Percentiles rank a stretch among this genome's conserved stretches.
Evolutionary conservation across 2,113 vertebrate species (phyloP).

Genomic region (Steatornis caripensis): DNA sequence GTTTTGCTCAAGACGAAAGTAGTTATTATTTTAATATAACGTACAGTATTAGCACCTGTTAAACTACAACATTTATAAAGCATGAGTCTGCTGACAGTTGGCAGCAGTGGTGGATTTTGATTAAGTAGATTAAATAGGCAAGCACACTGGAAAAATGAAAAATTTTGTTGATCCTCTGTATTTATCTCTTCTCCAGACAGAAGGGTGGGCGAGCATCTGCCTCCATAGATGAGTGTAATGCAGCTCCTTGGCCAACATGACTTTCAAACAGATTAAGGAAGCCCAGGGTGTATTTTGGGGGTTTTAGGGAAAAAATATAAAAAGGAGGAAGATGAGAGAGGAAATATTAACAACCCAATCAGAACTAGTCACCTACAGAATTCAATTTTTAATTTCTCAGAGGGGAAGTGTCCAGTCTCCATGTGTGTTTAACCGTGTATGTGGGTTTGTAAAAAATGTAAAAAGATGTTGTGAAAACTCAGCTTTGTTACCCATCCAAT

Average conservation of each 20-base stretch:
- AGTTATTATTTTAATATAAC: background rate
- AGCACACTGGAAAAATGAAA: background rate
- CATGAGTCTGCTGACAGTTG: background rate
- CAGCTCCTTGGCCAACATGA: background rate
- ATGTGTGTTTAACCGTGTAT: background rate
- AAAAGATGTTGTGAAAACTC: background rate
- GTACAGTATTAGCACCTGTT: background rate
- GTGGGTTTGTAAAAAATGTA: background rate
- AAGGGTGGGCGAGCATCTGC: constrained; percentile 4
- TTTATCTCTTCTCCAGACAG: background rate
- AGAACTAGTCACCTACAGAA: background rate
- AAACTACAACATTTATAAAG: background rate
- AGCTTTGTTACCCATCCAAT: background rate
- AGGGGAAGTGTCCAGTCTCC: background rate
- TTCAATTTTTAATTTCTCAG: background rate
- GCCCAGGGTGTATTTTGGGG: background rate
- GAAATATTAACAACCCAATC: background rate
- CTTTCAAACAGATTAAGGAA: background rate
- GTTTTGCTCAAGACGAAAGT: background rate
- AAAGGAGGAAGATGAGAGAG: background rate
- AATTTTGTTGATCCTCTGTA: background rate
- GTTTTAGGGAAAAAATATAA: background rate
- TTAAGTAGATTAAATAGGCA: constrained; percentile 3
- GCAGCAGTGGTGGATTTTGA: background rate
- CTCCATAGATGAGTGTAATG: background rate